Percentiles rank a stretch among this genome's conserved stretches.
Conservation (phyloP, 1,140 invertebrate species). For the Temnothorax nylanderi region DNA sequence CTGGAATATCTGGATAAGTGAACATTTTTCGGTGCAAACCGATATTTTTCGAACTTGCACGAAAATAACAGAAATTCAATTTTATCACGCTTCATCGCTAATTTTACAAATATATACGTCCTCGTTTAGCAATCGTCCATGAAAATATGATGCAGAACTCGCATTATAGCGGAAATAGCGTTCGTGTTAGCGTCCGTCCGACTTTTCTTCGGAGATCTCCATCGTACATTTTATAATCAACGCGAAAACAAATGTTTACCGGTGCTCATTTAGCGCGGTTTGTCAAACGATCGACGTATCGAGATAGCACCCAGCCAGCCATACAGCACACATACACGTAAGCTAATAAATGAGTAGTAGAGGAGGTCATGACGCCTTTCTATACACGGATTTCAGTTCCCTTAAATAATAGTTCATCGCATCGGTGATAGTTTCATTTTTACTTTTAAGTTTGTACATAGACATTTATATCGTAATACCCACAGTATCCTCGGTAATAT, state of each 20-base stretch:
- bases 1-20: constrained; percentile 13
- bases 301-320: constrained; percentile 60
- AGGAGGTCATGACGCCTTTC: constrained; percentile 71
- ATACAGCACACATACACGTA: constrained; percentile 61
- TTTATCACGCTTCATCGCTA: constrained; percentile 21
- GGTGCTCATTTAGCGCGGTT: constrained; percentile 66
- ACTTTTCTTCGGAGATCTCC: constrained; percentile 58
- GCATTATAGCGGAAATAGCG: constrained; percentile 33
- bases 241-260: constrained; percentile 52
- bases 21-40: constrained; percentile 15
- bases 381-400: constrained; percentile 69
- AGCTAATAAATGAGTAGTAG: constrained; percentile 42
- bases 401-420: not conserved
- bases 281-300: constrained; percentile 64
- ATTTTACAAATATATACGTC: constrained; percentile 45
- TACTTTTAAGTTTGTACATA: constrained; percentile 78
- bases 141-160: constrained; percentile 24
- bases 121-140: constrained; percentile 58
- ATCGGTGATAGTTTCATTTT: constrained; percentile 72
- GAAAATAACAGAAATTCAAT: constrained; percentile 37
- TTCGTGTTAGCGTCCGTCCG: constrained; percentile 58
- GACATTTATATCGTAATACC: constrained; percentile 62
- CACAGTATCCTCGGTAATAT: constrained; percentile 1
- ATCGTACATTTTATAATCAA: constrained; percentile 55
- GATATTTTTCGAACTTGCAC: constrained; percentile 35